Evolutionary conservation across 2,113 vertebrate species (phyloP).

Genomic region (Centropus bengalensis): DNA sequence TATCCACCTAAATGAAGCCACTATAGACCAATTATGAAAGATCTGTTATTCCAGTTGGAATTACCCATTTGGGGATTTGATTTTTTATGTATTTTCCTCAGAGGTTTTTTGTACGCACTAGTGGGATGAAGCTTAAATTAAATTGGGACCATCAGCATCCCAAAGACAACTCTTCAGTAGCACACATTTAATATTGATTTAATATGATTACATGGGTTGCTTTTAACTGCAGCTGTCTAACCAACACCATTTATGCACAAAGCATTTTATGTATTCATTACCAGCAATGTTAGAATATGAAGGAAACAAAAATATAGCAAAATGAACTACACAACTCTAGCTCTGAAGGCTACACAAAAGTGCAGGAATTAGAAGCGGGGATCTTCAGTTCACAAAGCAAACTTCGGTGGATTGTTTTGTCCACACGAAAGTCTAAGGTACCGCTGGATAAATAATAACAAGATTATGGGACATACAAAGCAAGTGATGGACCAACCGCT

Average conservation of each 20-base stretch:
- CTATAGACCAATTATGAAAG: constrained; percentile 19
- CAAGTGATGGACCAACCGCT: neutral
- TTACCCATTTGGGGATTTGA: constrained; percentile 25
- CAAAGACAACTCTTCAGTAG: constrained; percentile 23
- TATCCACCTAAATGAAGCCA: constrained; percentile 18
- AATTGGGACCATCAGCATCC: constrained; percentile 44
- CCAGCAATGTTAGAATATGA: neutral
- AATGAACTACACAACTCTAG: neutral
- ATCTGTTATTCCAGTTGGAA: constrained; percentile 27
- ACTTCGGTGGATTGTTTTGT: neutral
- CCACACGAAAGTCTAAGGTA: neutral
- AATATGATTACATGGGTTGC: constrained; percentile 26
- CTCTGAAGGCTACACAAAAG: neutral
- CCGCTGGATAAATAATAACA: neutral
- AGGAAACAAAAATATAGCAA: neutral
- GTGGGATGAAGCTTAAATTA: constrained; percentile 51
- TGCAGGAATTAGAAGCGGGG: neutral
- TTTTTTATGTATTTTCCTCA: constrained; percentile 62
- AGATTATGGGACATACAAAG: neutral
- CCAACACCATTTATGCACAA: neutral
- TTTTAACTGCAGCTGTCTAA: constrained; percentile 33
- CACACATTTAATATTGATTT: constrained; percentile 58
- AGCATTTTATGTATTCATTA: constrained; percentile 11
- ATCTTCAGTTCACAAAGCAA: neutral
- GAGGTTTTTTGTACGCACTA: constrained; percentile 42